Evolutionary conservation across 2,113 vertebrate genomes (phyloP).

Genomic region (Syngnathus floridae): DNA sequence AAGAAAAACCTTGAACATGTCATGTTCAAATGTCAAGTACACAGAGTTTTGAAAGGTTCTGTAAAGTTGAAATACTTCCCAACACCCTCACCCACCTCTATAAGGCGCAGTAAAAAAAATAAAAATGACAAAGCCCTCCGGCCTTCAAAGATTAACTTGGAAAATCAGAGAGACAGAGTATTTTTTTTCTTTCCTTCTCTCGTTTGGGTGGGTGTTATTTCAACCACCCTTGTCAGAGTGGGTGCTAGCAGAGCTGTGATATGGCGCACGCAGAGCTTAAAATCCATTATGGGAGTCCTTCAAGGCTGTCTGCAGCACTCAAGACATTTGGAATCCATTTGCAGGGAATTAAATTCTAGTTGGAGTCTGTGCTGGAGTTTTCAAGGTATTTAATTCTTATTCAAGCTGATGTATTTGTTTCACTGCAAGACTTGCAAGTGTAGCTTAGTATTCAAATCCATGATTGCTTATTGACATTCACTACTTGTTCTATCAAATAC

Average conservation of each 20-base stretch:
- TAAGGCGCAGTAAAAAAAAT: slow-evolving; percentile 18
- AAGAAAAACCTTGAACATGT: not conserved
- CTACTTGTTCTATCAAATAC: slow-evolving; percentile 13
- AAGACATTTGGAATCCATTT: slow-evolving; percentile 23
- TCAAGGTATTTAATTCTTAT: slow-evolving; percentile 7
- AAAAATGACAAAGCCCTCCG: slow-evolving; percentile 28
- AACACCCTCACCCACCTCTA: not conserved
- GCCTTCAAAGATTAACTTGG: slow-evolving; percentile 31
- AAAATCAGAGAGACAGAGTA: slow-evolving; percentile 9
- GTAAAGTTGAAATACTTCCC: slow-evolving; percentile 12
- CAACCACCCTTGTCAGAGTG: slow-evolving; percentile 45
- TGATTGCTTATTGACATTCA: not conserved
- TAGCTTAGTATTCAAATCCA: slow-evolving; percentile 3
- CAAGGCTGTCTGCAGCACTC: slow-evolving; percentile 41
- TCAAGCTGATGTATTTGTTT: slow-evolving; percentile 8
- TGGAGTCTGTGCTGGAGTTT: slow-evolving; percentile 17
- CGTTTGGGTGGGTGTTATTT: slow-evolving; percentile 35
- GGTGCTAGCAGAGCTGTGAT: slow-evolving; percentile 32
- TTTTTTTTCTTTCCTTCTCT: slow-evolving; percentile 15
- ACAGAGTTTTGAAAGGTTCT: not conserved
- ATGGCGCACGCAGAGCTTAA: slow-evolving; percentile 37
- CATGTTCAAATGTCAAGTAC: not conserved
- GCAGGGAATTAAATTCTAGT: slow-evolving; percentile 36
- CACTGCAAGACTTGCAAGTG: slow-evolving; percentile 17
- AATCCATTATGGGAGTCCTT: slow-evolving; percentile 54